Evolutionary conservation across 2,888 invertebrate genomes (phyloP).

Genomic region (Gisinianus flammeolus): DNA sequence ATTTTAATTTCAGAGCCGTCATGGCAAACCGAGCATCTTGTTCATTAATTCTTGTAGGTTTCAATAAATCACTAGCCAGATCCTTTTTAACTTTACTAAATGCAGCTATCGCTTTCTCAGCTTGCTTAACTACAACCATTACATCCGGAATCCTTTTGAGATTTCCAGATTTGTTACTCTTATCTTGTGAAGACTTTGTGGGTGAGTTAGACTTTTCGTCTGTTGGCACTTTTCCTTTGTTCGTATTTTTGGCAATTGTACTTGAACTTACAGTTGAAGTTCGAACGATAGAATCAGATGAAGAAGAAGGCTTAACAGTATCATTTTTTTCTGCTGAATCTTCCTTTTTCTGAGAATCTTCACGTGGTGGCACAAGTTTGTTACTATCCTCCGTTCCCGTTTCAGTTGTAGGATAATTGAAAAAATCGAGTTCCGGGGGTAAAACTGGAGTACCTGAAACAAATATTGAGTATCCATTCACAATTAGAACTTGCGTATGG

Average conservation of each 20-base stretch:
- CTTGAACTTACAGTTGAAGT: conserved; percentile 6
- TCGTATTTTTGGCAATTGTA: conserved; percentile 8
- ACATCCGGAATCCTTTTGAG: conserved; percentile 39
- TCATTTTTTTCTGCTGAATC: neutral
- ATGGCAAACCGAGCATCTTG: conserved; percentile 58
- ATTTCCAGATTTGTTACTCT: conserved; percentile 1
- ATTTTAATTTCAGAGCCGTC: conserved; percentile 56
- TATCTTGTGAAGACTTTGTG: neutral
- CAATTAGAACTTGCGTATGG: too few relatives aligned
- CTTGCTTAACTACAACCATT: conserved; percentile 36
- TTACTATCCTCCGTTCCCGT: conserved; percentile 58
- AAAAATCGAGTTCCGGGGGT: conserved; percentile 75
- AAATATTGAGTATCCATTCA: too few relatives aligned
- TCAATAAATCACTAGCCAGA: conserved; percentile 41
- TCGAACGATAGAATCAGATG: neutral
- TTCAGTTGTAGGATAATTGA: conserved; percentile 66
- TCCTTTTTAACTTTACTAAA: conserved; percentile 30
- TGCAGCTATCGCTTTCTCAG: conserved; percentile 31
- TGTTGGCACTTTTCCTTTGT: neutral
- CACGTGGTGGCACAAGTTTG: neutral
- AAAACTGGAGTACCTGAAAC: conserved; percentile 73
- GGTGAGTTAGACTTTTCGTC: neutral
- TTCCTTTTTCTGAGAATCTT: conserved; percentile 15
- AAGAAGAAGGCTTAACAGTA: neutral
- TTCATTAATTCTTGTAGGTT: conserved; percentile 55